These are phyloP conservation scores for Stratiomys singularior DNA, from an alignment of 2,888 invertebrate genomes.

Conservation along the genomic window DNA sequence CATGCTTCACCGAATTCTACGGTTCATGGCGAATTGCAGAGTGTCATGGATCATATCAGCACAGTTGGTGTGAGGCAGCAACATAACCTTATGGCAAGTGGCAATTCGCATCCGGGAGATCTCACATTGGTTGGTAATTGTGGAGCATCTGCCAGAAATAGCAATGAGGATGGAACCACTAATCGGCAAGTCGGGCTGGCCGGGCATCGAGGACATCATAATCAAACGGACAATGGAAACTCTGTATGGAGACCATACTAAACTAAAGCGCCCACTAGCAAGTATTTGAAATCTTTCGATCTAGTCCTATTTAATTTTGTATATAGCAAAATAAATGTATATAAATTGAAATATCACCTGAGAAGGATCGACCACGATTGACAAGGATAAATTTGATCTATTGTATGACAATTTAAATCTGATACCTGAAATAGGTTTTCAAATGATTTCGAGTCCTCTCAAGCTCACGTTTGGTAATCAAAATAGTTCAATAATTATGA, in stretches of 20 bases:
- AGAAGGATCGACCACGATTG: neutral
- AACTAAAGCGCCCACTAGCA: slow-evolving; percentile 56
- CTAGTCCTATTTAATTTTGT: slow-evolving; percentile 17
- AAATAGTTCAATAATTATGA: too few species aligned
- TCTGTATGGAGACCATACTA: slow-evolving; percentile 84
- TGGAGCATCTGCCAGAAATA: slow-evolving; percentile 64
- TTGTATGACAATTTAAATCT: too few species aligned
- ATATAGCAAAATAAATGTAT: neutral
- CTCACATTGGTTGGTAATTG: slow-evolving; percentile 65
- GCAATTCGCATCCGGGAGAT: slow-evolving; percentile 55
- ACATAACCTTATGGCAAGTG: slow-evolving; percentile 66
- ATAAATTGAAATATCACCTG: neutral
- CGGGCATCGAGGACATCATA: slow-evolving; percentile 65
- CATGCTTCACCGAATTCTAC: slow-evolving; percentile 70
- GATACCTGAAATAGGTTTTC: neutral
- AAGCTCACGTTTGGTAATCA: too few species aligned
- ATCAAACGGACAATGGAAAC: slow-evolving; percentile 68
- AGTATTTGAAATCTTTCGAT: slow-evolving; percentile 27
- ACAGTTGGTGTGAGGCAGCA: slow-evolving; percentile 70
- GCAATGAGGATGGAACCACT: slow-evolving; percentile 62
- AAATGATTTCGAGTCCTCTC: neutral
- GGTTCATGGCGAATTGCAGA: slow-evolving; percentile 77
- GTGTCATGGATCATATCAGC: slow-evolving; percentile 81
- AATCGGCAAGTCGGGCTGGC: slow-evolving; percentile 64
- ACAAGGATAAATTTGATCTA: neutral